Base-by-base conservation (phyloP, 2,888 invertebrate species). In the Vesta saturnalis region DNA sequence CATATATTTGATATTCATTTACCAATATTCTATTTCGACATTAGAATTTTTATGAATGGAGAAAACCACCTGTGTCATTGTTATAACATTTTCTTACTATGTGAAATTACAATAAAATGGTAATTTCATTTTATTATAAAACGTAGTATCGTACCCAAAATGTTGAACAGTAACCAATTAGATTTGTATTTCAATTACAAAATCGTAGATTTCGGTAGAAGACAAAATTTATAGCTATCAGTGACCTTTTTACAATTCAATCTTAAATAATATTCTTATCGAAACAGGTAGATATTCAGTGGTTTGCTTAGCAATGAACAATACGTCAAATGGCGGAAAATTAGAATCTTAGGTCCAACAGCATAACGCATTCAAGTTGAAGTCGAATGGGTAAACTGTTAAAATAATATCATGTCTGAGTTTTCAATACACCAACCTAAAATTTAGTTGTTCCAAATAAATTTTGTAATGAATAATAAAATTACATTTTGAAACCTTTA, bases 221-320 rank as follows among this genome's bases (percentile, higher is more conserved):
- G 49, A 60, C 56, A 70, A 79, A 78, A 82, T 82, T 82, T 82
- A 82, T 80, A 62, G 79, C 79, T 78, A 80, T 80, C 76, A 78
- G 74, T 69, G 72, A 77, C 76, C 76, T 81, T 78, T 81, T 81
- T 80, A 77, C 79, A 71, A 78, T 80, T 81, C 78, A 79, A 79
- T 79, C 76, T 80, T 59, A 75, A 76, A 75, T 74, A 75, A 77
- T 75, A 77, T 77, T 77, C 75, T 77, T 69, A 68, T 72, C 67
- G 70, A 60, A 71, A 69, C 60, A 30, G 70, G 66, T 71, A 67
- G 70, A 61, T 59, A 59, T 72, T 63, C 67, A 46, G 62, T 78
- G 76, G 78, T 61, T 76, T 79, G 79, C 79, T 49, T 60, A 64
- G 61, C 65, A 67, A 70, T 71, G 59, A 65, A 68, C 69, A 69